phyloP scores from a whole-genome alignment of 2,888 invertebrate genomes.

The Rhyacophila evoluta region DNA sequence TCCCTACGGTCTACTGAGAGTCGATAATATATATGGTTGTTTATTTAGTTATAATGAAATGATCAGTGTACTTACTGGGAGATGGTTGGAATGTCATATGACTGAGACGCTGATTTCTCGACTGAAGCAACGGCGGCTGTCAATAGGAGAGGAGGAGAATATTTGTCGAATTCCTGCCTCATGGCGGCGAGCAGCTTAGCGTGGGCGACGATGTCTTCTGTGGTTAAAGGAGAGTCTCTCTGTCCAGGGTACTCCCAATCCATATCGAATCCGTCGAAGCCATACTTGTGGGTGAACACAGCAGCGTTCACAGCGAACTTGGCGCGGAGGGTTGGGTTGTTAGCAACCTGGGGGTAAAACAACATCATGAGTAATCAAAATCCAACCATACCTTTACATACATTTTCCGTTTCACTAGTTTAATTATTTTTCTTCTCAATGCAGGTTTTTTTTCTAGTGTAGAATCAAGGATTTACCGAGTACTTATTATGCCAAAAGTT shows the following conservation, averaged over 20 bases:
- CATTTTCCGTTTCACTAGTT: no score
- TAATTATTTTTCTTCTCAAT: no score
- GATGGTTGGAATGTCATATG: slow-evolving; percentile 62
- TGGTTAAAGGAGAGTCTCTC: slow-evolving; percentile 60
- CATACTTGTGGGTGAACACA: slow-evolving; percentile 64
- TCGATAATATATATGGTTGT: no score
- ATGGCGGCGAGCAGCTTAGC: slow-evolving; percentile 64
- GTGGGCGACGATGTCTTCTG: slow-evolving; percentile 60
- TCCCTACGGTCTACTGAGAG: no score
- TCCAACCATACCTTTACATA: no score
- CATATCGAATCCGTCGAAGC: slow-evolving; percentile 75
- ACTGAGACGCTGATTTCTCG: slow-evolving; percentile 60
- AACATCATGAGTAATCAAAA: no score
- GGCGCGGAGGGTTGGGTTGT: slow-evolving; percentile 58
- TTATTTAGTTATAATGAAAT: background rate
- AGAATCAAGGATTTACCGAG: no score
- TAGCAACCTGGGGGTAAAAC: slow-evolving; percentile 56
- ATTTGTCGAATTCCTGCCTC: slow-evolving; percentile 61
- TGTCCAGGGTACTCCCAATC: slow-evolving; percentile 74
- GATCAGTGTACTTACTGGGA: slow-evolving; percentile 40
- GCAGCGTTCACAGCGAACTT: slow-evolving; percentile 67
- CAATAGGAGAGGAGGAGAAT: slow-evolving; percentile 62
- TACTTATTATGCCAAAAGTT: no score
- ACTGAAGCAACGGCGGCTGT: slow-evolving; percentile 70
- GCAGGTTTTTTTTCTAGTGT: no score